A percentile compares a stretch with the other conserved stretches of the same genome.
phyloP scores from a whole-genome alignment of 2,113 vertebrate genomes.

The Sylvietta virens region DNA sequence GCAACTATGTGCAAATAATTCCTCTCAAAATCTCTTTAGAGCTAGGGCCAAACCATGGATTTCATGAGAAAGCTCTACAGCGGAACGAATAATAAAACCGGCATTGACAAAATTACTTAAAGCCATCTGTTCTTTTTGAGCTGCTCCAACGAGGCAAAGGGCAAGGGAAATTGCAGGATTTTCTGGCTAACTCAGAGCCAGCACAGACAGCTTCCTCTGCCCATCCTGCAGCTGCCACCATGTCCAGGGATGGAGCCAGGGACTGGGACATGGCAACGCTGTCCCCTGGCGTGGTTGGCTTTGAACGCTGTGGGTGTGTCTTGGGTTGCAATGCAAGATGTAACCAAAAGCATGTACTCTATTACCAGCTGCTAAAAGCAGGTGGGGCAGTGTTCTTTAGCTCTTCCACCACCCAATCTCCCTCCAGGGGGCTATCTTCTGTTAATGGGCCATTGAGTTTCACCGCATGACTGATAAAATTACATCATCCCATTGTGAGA shows the following conservation, averaged over 20 bases:
- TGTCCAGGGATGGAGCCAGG: fast-evolving
- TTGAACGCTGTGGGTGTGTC: neutral
- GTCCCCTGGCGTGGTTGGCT: neutral
- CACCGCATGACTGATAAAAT: neutral
- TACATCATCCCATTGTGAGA: neutral
- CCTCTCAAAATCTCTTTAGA: neutral
- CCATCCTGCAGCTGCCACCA: neutral
- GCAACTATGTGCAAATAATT: neutral
- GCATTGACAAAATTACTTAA: neutral
- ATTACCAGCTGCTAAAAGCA: neutral
- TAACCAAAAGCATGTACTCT: neutral
- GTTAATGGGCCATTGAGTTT: neutral
- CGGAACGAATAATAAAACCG: neutral
- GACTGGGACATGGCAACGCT: neutral
- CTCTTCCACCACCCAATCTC: neutral
- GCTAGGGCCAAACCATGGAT: neutral
- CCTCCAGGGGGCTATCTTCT: neutral
- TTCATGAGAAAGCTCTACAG: neutral
- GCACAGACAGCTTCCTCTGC: neutral
- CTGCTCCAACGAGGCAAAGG: neutral
- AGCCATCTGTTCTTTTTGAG: neutral
- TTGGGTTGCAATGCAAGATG: neutral
- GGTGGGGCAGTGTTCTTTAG: neutral
- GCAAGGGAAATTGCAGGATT: neutral
- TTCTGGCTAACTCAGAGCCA: neutral